Evolutionary conservation across 2,888 invertebrate genomes (phyloP).

Genomic region (Thera britannica): DNA sequence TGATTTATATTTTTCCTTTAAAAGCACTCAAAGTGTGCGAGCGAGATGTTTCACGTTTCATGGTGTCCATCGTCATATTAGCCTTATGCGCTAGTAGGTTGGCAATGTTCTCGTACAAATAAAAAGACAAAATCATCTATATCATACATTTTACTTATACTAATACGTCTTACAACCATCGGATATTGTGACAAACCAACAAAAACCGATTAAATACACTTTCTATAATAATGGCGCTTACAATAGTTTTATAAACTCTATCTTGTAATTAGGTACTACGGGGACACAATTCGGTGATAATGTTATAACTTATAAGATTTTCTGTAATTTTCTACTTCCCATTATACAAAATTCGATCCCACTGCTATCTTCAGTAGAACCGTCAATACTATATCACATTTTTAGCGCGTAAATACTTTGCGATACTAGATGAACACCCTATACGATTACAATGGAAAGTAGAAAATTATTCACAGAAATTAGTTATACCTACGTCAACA

Average conservation of each 20-base stretch:
- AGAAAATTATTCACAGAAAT: conserved; percentile 6
- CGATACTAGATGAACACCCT: conserved; percentile 3
- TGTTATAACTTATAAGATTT: conserved; percentile 1
- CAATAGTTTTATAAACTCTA: conserved; percentile 30
- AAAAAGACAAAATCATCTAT: conserved; percentile 32
- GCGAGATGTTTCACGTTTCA: too few relatives aligned
- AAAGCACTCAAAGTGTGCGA: too few relatives aligned
- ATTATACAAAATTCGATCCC: not conserved
- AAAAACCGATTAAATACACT: conserved; percentile 29
- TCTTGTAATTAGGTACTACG: conserved; percentile 24
- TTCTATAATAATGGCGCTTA: conserved; percentile 30
- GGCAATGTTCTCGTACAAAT: not conserved
- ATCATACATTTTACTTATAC: conserved; percentile 44
- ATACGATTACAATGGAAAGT: conserved; percentile 1
- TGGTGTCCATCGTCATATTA: too few relatives aligned
- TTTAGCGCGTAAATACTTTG: conserved; percentile 12
- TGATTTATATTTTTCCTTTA: too few relatives aligned
- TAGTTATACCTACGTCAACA: conserved; percentile 4
- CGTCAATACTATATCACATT: conserved; percentile 15
- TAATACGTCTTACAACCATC: conserved; percentile 39
- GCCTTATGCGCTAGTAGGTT: too few relatives aligned
- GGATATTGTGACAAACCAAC: conserved; percentile 18
- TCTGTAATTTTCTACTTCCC: conserved; percentile 12
- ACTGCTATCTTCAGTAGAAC: not conserved
- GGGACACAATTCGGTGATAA: conserved; percentile 23